phyloP scores from a whole-genome alignment of 1,140 invertebrate genomes.

The Aethina tumida region DNA sequence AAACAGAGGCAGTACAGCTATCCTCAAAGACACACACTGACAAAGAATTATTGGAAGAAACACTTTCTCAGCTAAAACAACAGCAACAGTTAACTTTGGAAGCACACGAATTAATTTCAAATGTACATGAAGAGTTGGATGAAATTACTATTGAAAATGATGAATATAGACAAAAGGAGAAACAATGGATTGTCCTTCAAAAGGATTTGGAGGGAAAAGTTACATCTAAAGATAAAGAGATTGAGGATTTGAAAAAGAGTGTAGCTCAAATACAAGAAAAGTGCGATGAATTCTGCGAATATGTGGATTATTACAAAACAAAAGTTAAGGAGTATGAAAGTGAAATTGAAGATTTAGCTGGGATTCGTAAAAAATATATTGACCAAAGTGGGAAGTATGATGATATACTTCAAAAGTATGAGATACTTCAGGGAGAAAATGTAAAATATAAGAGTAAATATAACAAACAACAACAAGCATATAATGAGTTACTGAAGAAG shows the following conservation, averaged over 20 bases:
- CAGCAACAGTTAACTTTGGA: constrained; percentile 21
- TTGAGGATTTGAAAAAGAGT: too few relatives aligned
- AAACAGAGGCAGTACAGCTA: constrained; percentile 5
- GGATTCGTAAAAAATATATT: constrained; percentile 30
- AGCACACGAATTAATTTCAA: constrained; percentile 11
- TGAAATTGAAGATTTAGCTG: constrained; percentile 17
- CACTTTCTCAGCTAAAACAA: constrained; percentile 15
- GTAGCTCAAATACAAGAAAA: too few relatives aligned
- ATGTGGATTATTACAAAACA: too few relatives aligned
- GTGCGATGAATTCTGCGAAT: too few relatives aligned
- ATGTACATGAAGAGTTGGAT: constrained; percentile 11
- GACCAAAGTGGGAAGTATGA: constrained; percentile 32
- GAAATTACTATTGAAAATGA: neutral
- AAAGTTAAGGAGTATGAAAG: constrained; percentile 15
- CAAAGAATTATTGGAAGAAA: constrained; percentile 13
- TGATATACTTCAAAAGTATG: constrained; percentile 25
- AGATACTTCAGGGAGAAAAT: constrained; percentile 16
- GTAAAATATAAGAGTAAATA: constrained; percentile 3
- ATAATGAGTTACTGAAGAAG: constrained; percentile 23
- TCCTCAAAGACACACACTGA: constrained; percentile 14
- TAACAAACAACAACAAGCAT: constrained; percentile 11
- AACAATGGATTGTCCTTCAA: too few relatives aligned
- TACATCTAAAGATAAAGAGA: too few relatives aligned
- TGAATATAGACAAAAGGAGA: too few relatives aligned
- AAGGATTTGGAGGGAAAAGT: too few relatives aligned